Base-by-base conservation (phyloP, 2,888 invertebrate species). In the Tenodera sinensis region DNA sequence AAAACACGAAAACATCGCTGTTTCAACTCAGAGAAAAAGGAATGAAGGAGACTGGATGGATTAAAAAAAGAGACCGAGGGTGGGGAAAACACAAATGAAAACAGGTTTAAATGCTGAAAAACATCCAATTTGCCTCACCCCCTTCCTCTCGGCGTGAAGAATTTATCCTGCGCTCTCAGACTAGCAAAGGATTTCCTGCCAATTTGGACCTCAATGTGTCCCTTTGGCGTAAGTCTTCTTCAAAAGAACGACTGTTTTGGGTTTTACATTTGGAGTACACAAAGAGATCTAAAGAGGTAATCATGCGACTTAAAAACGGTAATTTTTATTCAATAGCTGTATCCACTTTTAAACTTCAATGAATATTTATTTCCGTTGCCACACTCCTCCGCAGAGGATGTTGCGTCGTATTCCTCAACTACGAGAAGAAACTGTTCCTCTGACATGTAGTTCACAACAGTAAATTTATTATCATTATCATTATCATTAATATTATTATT, bases 231-330 rank as follows among this genome's bases (percentile, higher is more conserved):
- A 85, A 34, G 28, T 47, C 71, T 85, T 47, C 71, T 85, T 85
- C 85, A 85, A 85, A 85, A 83, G 71, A 85, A 85, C 85, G 85
- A 28, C 20, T 42, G 47, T 85, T 28, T 71, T 54, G 85, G 85
- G 47, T 71, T 27, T 28, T 54, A 30, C 42, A 9, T 85, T 71
- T 85, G 15, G 7, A 85, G 42, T 34, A 28, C 28, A 85, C 85
- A 85, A 47, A 34, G 71, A 85, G 20, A 34, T 8, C 47, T 30
- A 15, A 28, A 30, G 27, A 42, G 47, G 30, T 85, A 85, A 71
- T 28, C 20, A 71, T 28, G 30, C 34, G n/a, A 85, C 85, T 15
- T 6, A 71, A n/a, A 85, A n/a, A 12, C 85, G 54, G 28, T 85
- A 54, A 27, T 71, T 34, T 42, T 71, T 54, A 85, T 71, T 85